Evolutionary conservation across 2,888 invertebrate genomes (phyloP).

Genomic region (Drosophila mercatorum): DNA sequence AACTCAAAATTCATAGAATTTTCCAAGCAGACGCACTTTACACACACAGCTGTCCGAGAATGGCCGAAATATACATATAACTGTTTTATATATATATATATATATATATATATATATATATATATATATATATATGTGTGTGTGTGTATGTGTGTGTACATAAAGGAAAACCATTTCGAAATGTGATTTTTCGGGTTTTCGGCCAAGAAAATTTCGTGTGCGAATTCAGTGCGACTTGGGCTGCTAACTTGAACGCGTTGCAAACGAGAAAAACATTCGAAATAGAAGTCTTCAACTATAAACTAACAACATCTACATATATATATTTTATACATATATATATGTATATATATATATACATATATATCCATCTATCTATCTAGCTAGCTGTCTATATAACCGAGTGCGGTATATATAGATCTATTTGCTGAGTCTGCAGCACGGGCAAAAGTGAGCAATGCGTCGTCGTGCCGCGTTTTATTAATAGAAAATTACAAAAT

Average conservation of each 20-base stretch:
- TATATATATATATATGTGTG: no score
- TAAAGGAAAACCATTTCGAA: conserved; percentile 68
- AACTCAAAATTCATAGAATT: conserved; percentile 79
- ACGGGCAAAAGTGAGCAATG: conserved; percentile 79
- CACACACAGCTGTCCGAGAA: conserved; percentile 49
- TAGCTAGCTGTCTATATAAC: conserved; percentile 69
- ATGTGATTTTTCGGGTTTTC: conserved; percentile 74
- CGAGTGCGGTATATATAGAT: conserved; percentile 63
- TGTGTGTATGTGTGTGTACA: conserved; percentile 1
- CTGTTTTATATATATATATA: not conserved
- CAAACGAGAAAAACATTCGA: conserved; percentile 80
- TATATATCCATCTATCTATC: conserved; percentile 29
- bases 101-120: not conserved
- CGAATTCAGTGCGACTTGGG: conserved; percentile 85
- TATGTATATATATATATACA: conserved; percentile 10
- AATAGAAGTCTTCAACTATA: conserved; percentile 72
- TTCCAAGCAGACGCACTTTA: conserved; percentile 79
- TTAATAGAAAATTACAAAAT: conserved; percentile 79
- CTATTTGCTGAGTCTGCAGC: conserved; percentile 71
- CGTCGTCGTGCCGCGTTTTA: conserved; percentile 72
- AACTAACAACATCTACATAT: conserved; percentile 65
- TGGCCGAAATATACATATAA: conserved; percentile 12
- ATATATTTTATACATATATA: conserved; percentile 10
- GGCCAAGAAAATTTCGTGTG: conserved; percentile 74
- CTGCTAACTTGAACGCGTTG: conserved; percentile 85